These are phyloP conservation scores for Aphelenchoides besseyi DNA, from an alignment of 1,140 invertebrate species.

Conservation along the genomic window DNA sequence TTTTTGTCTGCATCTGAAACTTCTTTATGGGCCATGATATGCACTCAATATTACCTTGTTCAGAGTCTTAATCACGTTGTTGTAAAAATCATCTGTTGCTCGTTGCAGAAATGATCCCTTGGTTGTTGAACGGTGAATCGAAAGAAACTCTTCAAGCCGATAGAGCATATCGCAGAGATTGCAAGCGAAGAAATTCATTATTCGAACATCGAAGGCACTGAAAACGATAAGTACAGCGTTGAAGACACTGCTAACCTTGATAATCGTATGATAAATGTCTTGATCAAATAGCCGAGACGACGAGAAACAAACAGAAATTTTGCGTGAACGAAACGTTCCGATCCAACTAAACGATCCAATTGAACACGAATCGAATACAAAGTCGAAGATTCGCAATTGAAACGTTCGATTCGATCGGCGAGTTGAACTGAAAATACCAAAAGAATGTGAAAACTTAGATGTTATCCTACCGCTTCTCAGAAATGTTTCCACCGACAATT, in stretches of 20 bases:
- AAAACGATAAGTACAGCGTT: background rate
- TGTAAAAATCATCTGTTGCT: conserved; percentile 7
- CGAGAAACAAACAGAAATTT: conserved; percentile 9
- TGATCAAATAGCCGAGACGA: conserved; percentile 2
- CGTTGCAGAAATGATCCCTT: background rate
- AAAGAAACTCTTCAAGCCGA: background rate
- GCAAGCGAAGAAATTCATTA: background rate
- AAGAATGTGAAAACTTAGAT: background rate
- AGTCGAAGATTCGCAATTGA: background rate
- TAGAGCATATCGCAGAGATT: conserved; percentile 12
- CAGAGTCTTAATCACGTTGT: background rate
- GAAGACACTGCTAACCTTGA: background rate
- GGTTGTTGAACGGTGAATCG: background rate
- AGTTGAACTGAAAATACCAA: background rate
- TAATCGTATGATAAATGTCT: conserved; percentile 3
- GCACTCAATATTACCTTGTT: background rate
- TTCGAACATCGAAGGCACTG: background rate
- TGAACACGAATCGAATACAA: conserved; percentile 7
- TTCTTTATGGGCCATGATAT: no score
- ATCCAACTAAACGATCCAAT: background rate
- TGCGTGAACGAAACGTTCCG: background rate
- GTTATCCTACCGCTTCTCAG: background rate
- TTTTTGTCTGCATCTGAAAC: no score
- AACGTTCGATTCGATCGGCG: background rate
- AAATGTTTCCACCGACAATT: conserved; percentile 8